Conservation (phyloP, 2,797 vertebrate species). For the Coregonus ussuriensis region DNA sequence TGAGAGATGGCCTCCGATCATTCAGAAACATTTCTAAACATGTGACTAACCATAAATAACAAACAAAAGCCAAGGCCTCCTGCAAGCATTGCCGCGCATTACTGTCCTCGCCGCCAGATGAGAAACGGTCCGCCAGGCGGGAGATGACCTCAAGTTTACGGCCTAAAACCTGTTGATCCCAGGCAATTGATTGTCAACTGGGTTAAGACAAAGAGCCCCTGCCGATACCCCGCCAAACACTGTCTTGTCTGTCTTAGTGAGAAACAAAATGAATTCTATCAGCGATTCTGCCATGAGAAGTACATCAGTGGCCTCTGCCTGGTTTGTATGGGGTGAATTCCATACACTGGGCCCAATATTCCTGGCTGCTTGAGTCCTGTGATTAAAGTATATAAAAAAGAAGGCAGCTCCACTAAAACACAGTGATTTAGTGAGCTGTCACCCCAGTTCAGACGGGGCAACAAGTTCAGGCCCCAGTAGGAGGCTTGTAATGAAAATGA, state of each 20-base stretch:
- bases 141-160: conserved; percentile 80
- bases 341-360: conserved; percentile 73
- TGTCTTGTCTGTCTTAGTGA: conserved; percentile 56
- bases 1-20: conserved; percentile 72
- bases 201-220: conserved; percentile 39
- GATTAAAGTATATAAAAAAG: conserved; percentile 82
- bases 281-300: conserved; percentile 67
- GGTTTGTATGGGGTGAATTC: conserved; percentile 73
- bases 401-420: conserved; percentile 76
- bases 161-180: conserved; percentile 77
- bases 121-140: conserved; percentile 69
- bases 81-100: conserved; percentile 46
- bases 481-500: conserved; percentile 78
- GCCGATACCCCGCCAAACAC: conserved; percentile 35
- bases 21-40: conserved; percentile 71
- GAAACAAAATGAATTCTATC: conserved; percentile 69
- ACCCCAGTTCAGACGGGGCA: conserved; percentile 68
- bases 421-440: conserved; percentile 83
- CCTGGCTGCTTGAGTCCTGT: conserved; percentile 75
- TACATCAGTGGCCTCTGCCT: conserved; percentile 67
- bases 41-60: conserved; percentile 81
- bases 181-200: conserved; percentile 71
- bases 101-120: conserved; percentile 64
- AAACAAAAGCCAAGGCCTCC: conserved; percentile 80
- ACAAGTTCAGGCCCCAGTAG: conserved; percentile 77